Percentiles rank a stretch among this genome's conserved stretches.
phyloP scores from a whole-genome alignment of 2,797 vertebrate species.

The Helicolenus hilgendorfi region DNA sequence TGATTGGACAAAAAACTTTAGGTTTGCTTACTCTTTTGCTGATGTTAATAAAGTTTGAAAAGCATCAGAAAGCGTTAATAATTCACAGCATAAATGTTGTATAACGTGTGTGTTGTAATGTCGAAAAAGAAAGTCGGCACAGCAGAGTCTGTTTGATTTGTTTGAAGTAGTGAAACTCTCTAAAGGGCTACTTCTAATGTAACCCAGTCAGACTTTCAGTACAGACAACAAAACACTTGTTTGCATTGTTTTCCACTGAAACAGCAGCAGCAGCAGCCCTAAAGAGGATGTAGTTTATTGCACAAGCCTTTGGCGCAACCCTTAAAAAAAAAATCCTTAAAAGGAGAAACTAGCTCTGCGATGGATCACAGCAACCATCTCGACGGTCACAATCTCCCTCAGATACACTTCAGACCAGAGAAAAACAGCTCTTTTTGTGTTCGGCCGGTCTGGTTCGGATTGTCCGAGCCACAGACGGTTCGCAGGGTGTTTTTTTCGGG shows the following conservation, averaged over 20 bases:
- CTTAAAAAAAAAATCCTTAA: slow-evolving; percentile 59
- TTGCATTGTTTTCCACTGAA: slow-evolving; percentile 64
- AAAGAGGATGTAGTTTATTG: slow-evolving; percentile 86
- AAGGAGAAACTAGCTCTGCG: slow-evolving; percentile 69
- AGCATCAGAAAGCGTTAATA: neutral
- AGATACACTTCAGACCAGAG: slow-evolving; percentile 31
- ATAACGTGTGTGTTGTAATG: neutral
- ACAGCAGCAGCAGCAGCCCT: slow-evolving; percentile 37
- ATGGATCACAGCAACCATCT: slow-evolving; percentile 47
- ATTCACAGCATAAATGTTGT: neutral
- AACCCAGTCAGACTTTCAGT: slow-evolving; percentile 27
- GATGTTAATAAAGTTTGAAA: neutral
- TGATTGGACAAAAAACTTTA: neutral
- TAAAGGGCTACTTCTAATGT: slow-evolving; percentile 15
- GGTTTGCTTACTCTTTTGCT: neutral
- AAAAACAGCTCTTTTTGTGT: slow-evolving; percentile 53
- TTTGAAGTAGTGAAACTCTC: slow-evolving; percentile 45
- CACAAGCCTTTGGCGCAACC: slow-evolving; percentile 61
- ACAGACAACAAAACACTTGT: slow-evolving; percentile 35
- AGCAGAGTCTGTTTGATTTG: neutral
- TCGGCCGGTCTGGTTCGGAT: slow-evolving; percentile 52
- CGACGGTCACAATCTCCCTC: slow-evolving; percentile 48
- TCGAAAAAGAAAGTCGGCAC: neutral
- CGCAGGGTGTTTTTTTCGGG: slow-evolving; percentile 50
- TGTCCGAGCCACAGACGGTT: slow-evolving; percentile 42